Conservation (phyloP, 2,797 vertebrate genomes). For the Typhlichthys subterraneus region DNA sequence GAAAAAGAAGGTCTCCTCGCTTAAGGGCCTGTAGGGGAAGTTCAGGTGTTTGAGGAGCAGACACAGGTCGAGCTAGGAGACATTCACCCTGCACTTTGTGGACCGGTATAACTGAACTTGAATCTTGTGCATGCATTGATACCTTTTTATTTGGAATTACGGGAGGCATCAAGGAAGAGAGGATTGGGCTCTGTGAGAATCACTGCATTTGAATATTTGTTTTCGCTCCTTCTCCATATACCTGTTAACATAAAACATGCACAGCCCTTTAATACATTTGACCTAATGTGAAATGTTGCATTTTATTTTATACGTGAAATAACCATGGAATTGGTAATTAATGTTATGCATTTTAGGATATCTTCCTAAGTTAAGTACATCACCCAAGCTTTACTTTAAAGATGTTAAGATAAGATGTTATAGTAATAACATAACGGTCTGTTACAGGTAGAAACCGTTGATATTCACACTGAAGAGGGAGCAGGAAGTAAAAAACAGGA, state of each 20-base stretch:
- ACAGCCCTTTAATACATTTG: slow-evolving; percentile 12
- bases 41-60: neutral
- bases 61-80: slow-evolving; percentile 9
- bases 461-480: neutral
- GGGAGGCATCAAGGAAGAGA: neutral
- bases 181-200: slow-evolving; percentile 9
- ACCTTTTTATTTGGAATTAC: slow-evolving; percentile 22
- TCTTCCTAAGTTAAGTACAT: too few species aligned
- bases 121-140: neutral
- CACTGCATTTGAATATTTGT: slow-evolving; percentile 1
- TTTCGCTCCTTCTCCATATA: neutral
- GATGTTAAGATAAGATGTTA: neutral
- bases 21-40: slow-evolving; percentile 82
- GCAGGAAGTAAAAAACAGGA: neutral
- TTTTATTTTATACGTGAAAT: neutral
- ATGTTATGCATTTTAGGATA: too few species aligned
- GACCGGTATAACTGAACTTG: slow-evolving; percentile 15
- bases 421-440: neutral
- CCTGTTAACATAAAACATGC: neutral
- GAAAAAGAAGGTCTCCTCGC: slow-evolving; percentile 96
- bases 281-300: slow-evolving; percentile 6
- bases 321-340: too few species aligned
- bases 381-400: too few species aligned
- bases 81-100: slow-evolving; percentile 19
- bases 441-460: neutral